Base-by-base conservation (phyloP, 2,888 invertebrate species). In the Drosophila nigritarsus region DNA sequence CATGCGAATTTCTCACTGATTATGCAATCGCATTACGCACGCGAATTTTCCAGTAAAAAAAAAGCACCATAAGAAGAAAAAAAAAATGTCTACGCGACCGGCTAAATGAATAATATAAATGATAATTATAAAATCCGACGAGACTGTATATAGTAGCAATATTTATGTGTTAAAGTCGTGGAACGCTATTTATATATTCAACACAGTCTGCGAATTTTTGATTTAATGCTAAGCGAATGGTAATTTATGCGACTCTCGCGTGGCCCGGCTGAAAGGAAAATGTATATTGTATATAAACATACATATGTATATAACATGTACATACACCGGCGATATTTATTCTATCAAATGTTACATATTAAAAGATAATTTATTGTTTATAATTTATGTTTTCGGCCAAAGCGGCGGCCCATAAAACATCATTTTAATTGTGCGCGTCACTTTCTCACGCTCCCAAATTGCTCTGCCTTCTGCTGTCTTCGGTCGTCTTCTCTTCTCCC, bases 401-500 rank as follows among this genome's bases (percentile, higher is more conserved):
- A 58, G 66, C 78, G 75, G 69, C 77, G 87, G 72, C 65, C 83
- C 89, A 84, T 89, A 89, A 89, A 90, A 73, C 78, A 83, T 77
- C 59, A 76, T 82, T 80, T 82, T 82, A 76, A 82, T 82, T 82
- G 81, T 78, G 75, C 83, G 82, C 80, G 83, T 70, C 80, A 82
- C 80, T 87, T 90, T 88, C 88, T 88, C 88, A 88, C 90, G 88
- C 85, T 89, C 78, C 87, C 81, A 83, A 89, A 85, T 85, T 78
- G 75, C 30, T 71, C 75, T 50, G 53, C 42, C 74, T 73, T 65
- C 73, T 62, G 53, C 27, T 45, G 54, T 51, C 50, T 20, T 38
- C 45, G 20, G 24, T 15, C 20, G 45, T 34, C 48, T 45, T 45
- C 34, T 49, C 54, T 32, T 9, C 32, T 13, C 45, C 36, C 49